Evolutionary conservation across 2,797 vertebrate genomes (phyloP).

Genomic region (Astyanax mexicanus): DNA sequence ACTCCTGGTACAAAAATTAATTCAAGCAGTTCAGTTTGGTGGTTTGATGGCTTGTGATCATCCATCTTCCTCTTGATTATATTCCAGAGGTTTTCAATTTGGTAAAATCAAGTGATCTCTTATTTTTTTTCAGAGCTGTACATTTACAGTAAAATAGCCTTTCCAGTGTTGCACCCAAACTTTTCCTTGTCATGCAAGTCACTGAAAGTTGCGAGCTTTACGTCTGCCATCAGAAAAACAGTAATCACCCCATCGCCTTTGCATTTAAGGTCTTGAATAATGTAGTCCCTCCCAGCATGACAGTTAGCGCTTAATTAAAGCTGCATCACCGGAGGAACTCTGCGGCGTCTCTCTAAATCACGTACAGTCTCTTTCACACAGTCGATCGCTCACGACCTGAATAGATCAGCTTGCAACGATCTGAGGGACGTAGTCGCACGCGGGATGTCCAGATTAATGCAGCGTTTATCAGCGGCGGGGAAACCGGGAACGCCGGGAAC

Average conservation of each 20-base stretch:
- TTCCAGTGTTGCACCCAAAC: neutral
- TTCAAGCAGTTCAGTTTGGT: no score
- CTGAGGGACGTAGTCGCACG: slow-evolving; percentile 37
- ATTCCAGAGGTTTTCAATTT: no score
- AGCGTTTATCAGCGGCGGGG: slow-evolving; percentile 52
- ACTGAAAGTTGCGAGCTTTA: slow-evolving; percentile 32
- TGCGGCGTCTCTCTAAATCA: slow-evolving; percentile 56
- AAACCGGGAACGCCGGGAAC: slow-evolving; percentile 32
- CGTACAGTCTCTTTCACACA: slow-evolving; percentile 38
- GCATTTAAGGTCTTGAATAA: slow-evolving; percentile 53
- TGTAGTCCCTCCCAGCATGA: slow-evolving; percentile 49
- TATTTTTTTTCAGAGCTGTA: no score
- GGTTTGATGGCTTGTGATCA: no score
- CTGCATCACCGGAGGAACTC: slow-evolving; percentile 30
- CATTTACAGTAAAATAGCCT: neutral
- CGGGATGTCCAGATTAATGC: slow-evolving; percentile 53
- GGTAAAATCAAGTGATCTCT: no score
- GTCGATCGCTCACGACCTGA: slow-evolving; percentile 44
- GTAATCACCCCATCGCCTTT: slow-evolving; percentile 55
- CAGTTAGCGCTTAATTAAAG: slow-evolving; percentile 59
- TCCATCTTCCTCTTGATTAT: no score
- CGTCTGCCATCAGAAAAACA: slow-evolving; percentile 27
- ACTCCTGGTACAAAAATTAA: no score
- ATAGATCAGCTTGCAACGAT: slow-evolving; percentile 40
- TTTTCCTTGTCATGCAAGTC: slow-evolving; percentile 8